Base-by-base conservation (phyloP, 2,888 invertebrate species). In the Venustoraphidia nigricollis region DNA sequence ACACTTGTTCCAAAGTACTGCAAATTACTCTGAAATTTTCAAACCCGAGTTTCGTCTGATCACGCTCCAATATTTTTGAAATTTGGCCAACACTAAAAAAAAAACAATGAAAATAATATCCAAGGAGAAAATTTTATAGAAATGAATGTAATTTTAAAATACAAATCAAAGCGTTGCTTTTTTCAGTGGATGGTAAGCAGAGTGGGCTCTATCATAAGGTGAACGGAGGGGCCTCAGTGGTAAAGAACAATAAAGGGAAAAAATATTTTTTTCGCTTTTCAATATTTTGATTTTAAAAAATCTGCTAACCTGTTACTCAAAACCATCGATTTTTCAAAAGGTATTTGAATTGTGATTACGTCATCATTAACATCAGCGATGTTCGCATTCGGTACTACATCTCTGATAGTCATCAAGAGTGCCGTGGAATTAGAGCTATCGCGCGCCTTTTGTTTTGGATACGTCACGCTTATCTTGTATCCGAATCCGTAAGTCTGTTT, bases 1-100 rank as follows among this genome's bases (percentile, higher is more conserved):
- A 80, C 43, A 81, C 75, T 55, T 77, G 74, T 56, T 81, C 81
- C 50, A 82, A 63, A 41, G 73, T 76, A 61, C 76, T 75, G 61
- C 79, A 78, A 60, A 77, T 76, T 53, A 81, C 57, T 10, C 67
- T 63, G 55, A 73, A 70, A 50, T 66, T 67, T 8, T 60, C 64
- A 57, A 72, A 75, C 41, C 67, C 71, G 38, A 72, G 66, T 35
- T 58, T 55, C 1, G 57, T 41, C 51, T 68, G 67, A 14, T 66
- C 62, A 13, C 66, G 58, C 55, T 79, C 79, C 48, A 82, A 57
- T 8, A 60, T 55, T 36, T 62, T 58, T 53, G 72, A 71, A 3
- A 72, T 62, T 39, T 66, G 62, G 1, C 68, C 62, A 58, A 73
- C 71, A 55, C 76, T 75, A 53, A 34, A 60, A 56, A n/a, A 48